Percentiles rank a stretch among this genome's conserved stretches.
These are phyloP conservation scores for Cepphus grylle DNA, from an alignment of 2,113 vertebrate species.

Conservation along the genomic window DNA sequence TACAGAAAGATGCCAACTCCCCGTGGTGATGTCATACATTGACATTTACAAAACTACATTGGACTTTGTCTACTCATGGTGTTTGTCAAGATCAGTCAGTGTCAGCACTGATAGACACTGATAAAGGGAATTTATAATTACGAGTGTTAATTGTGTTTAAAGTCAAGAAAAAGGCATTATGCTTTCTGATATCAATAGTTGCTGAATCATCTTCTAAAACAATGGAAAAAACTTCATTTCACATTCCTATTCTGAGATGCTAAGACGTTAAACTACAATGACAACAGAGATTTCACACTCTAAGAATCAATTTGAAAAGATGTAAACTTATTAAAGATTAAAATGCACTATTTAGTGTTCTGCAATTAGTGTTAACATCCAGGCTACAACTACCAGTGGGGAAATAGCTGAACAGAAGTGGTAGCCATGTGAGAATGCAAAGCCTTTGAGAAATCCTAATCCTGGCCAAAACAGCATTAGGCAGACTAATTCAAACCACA, in stretches of 20 bases:
- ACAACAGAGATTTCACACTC: slow-evolving; percentile 28
- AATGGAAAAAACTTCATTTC: not conserved
- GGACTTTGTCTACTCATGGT: not conserved
- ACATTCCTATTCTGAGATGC: not conserved
- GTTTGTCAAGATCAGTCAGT: not conserved
- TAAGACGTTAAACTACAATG: slow-evolving; percentile 12
- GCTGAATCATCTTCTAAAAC: slow-evolving; percentile 15
- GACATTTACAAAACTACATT: slow-evolving; percentile 28
- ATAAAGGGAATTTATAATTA: slow-evolving; percentile 23
- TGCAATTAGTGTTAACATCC: slow-evolving; percentile 55
- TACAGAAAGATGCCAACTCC: slow-evolving; percentile 26
- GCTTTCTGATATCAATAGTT: not conserved
- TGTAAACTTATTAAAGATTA: slow-evolving; percentile 68
- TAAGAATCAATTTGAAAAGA: slow-evolving; percentile 57
- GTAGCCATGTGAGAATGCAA: slow-evolving; percentile 29
- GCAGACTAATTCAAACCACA: slow-evolving; percentile 18
- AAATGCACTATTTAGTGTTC: slow-evolving; percentile 48
- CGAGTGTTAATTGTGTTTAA: not conserved
- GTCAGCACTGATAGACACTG: not conserved
- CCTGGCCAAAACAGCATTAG: slow-evolving; percentile 12
- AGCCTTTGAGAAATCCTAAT: slow-evolving; percentile 55
- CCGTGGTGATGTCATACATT: slow-evolving; percentile 9
- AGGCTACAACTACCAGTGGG: not conserved
- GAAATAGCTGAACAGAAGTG: slow-evolving; percentile 16
- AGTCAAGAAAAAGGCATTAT: not conserved